Evolutionary conservation across 2,888 invertebrate species (phyloP), one percentile per base, ranked within the genome.

Genomic region (Hyposoter dolosus): DNA sequence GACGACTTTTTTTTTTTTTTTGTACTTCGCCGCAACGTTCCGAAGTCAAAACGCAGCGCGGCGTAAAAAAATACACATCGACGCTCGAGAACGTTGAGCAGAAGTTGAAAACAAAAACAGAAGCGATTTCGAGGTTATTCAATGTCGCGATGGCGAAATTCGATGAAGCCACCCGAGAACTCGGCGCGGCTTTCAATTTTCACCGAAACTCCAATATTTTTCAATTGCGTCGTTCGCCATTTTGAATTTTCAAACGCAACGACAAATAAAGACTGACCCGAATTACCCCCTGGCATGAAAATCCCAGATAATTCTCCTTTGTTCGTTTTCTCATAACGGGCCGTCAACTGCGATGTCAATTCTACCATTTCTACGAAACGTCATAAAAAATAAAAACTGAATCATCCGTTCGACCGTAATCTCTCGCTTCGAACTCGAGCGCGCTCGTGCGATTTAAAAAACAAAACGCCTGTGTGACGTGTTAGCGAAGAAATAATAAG

Each of bases 321-420:
- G 40, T 68, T 68, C 40, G 12, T 43, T 19, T 12, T 43, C n/a
- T 45, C 12, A 68, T 43, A n/a, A 68, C 40, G 40, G 12, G 1
- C 19, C 19, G 40, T 68, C 19, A 23, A 68, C 68, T 68, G 19
- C 68, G 68, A 10, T 43, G 43, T 68, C 19, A 68, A 23, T 40
- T 23, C 6, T 68, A 43, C 28, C 10, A 68, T 45, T 68, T 66
- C 65, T 60, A 40, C 40, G 40, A 66, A 40, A n/a, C n/a, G 32
- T 17, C 65, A 35, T 65, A 23, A 65, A 65, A 65, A 35, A 35
- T 35, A 35, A 40, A 66, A 40, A 66, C 35, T n/a, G 10, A 43
- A 68, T 68, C 40, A 40, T 40, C 43, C 68, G 68, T 19, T 68
- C 43, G 68, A 68, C 5, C 68, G 68, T 68, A 68, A 43, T 43